Evolutionary conservation across 2,797 vertebrate genomes (phyloP).

Genomic region (Microctenopoma lineatum): DNA sequence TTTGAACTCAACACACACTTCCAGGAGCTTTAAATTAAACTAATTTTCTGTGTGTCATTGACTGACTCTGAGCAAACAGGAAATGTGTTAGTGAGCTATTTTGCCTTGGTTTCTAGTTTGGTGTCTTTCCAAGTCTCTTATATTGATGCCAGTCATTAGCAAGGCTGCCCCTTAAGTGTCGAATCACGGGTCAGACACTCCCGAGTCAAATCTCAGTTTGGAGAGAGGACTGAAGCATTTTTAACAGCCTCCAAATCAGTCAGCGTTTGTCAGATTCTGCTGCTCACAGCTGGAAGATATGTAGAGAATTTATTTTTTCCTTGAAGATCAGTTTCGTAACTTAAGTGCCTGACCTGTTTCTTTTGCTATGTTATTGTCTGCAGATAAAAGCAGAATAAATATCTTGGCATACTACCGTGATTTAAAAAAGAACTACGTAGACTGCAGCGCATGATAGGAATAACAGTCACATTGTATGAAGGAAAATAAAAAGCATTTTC

Average conservation of each 20-base stretch:
- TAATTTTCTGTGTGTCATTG: conserved; percentile 56
- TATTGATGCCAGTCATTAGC: conserved; percentile 39
- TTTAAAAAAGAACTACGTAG: background rate
- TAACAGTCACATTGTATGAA: background rate
- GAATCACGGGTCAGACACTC: conserved; percentile 24
- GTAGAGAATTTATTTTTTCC: conserved; percentile 36
- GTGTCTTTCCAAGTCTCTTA: conserved; percentile 18
- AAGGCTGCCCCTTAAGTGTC: conserved; percentile 27
- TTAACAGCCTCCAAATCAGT: conserved; percentile 46
- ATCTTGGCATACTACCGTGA: background rate
- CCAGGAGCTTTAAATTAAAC: conserved; percentile 37
- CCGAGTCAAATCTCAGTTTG: conserved; percentile 26
- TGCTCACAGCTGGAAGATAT: conserved; percentile 36
- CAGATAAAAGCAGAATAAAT: conserved; percentile 25
- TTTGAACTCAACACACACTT: conserved; percentile 49
- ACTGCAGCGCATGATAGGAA: conserved; percentile 5
- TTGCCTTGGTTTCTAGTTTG: conserved; percentile 32
- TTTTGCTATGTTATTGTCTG: conserved; percentile 43
- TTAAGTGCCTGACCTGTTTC: conserved; percentile 23
- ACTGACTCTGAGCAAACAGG: conserved; percentile 35
- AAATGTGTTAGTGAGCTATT: conserved; percentile 20
- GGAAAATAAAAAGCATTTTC: background rate
- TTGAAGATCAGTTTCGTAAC: conserved; percentile 34
- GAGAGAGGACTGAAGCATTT: conserved; percentile 11
- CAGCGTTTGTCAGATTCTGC: conserved; percentile 33